A percentile compares a stretch with the other conserved stretches of the same genome.
Evolutionary conservation across 2,888 invertebrate genomes (phyloP).

Genomic region (Tricholauxania praeusta): DNA sequence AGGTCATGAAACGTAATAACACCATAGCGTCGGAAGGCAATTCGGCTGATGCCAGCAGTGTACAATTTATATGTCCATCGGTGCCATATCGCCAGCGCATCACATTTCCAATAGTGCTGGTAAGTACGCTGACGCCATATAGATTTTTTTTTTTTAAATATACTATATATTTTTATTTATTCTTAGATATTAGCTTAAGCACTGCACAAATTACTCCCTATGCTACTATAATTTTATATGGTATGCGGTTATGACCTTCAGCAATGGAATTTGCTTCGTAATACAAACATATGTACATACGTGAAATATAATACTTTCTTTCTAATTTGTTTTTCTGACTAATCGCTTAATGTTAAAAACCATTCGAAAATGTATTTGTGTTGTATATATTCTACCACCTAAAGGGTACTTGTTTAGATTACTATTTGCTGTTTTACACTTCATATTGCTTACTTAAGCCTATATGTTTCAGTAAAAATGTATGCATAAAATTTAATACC

Average conservation of each 20-base stretch:
- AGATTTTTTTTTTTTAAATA: background rate
- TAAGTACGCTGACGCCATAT: constrained; percentile 51
- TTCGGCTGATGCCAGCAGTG: background rate
- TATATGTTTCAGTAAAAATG: background rate
- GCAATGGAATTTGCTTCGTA: constrained; percentile 7
- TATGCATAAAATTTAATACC: too few relatives aligned
- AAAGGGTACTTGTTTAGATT: too few relatives aligned
- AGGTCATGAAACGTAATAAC: constrained; percentile 19
- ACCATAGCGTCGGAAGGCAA: background rate
- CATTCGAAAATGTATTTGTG: background rate
- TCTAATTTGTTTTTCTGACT: constrained; percentile 4
- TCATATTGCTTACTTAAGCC: constrained; percentile 30
- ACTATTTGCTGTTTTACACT: too few relatives aligned
- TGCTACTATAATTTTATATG: background rate
- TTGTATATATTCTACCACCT: too few relatives aligned
- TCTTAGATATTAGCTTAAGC: background rate
- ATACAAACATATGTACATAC: background rate
- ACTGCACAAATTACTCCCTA: background rate
- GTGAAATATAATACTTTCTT: background rate
- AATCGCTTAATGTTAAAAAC: constrained; percentile 24
- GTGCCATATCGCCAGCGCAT: constrained; percentile 63
- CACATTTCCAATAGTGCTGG: constrained; percentile 68
- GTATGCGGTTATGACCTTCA: constrained; percentile 25
- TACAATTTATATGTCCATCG: constrained; percentile 53
- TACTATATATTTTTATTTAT: background rate